Percentiles rank a stretch among this genome's conserved stretches.
These are phyloP conservation scores for Artibeus lituratus DNA, from an alignment of 2,797 vertebrate species.

Conservation along the genomic window DNA sequence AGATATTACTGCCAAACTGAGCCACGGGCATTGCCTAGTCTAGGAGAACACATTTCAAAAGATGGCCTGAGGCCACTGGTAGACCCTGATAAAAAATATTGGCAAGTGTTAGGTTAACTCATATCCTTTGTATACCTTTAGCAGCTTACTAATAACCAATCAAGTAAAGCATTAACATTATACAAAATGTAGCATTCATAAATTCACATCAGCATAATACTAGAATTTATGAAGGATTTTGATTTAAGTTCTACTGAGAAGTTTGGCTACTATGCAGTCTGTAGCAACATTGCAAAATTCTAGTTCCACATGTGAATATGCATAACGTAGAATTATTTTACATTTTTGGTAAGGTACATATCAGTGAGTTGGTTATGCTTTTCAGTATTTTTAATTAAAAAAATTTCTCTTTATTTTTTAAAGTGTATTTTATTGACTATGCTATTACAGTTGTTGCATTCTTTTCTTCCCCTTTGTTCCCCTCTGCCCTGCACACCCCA, in stretches of 20 bases:
- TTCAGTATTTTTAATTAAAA: not conserved
- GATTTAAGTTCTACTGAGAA: not conserved
- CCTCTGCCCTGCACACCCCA: no score
- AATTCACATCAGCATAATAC: not conserved
- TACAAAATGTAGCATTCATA: not conserved
- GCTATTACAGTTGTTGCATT: no score
- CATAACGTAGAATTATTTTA: not conserved
- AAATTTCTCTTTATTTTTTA: not conserved
- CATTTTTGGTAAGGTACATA: not conserved
- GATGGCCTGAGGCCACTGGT: not conserved
- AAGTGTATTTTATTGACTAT: no score
- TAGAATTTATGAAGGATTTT: slow-evolving; percentile 14
- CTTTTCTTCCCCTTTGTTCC: no score
- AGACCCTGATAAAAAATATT: not conserved
- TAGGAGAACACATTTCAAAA: slow-evolving; percentile 27
- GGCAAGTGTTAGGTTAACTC: not conserved
- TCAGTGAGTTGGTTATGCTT: not conserved
- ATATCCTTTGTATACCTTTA: slow-evolving; percentile 1
- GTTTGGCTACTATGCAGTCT: not conserved
- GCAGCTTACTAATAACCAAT: slow-evolving; percentile 16
- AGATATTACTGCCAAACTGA: not conserved
- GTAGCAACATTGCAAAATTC: not conserved
- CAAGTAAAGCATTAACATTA: not conserved
- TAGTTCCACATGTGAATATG: not conserved
- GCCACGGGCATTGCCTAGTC: not conserved